Evolutionary conservation across 2,888 invertebrate species (phyloP).

Genomic region (Anodontia alba): DNA sequence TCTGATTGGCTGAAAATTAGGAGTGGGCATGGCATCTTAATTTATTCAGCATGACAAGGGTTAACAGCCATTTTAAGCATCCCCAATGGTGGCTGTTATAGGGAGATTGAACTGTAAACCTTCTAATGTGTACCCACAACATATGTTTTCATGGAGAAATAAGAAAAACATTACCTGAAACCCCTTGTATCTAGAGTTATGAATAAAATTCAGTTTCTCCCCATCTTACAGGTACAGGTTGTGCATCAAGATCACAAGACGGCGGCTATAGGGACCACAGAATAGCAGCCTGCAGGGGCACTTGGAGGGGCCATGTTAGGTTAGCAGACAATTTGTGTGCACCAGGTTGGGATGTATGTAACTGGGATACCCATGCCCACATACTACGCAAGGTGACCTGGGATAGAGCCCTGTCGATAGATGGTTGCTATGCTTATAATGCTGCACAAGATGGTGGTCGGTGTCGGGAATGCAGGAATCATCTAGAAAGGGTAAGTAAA

Average conservation of each 20-base stretch:
- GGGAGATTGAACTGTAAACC: too few species aligned
- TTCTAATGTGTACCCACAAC: too few species aligned
- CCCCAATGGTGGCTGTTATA: too few species aligned
- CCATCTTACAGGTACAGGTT: conserved; percentile 70
- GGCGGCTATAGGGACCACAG: conserved; percentile 60
- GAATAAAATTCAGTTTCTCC: too few species aligned
- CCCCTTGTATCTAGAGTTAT: too few species aligned
- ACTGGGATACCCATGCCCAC: conserved; percentile 66
- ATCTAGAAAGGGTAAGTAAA: conserved; percentile 73
- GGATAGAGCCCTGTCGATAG: conserved; percentile 74
- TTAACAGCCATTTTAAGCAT: too few species aligned
- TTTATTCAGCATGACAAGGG: too few species aligned
- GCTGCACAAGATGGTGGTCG: conserved; percentile 82
- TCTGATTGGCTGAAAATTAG: too few species aligned
- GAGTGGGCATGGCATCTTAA: too few species aligned
- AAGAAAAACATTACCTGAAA: too few species aligned
- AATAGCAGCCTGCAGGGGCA: conserved; percentile 78
- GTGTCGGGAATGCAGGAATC: conserved; percentile 77
- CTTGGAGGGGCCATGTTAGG: conserved; percentile 80
- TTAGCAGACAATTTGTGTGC: conserved; percentile 76
- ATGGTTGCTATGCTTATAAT: conserved; percentile 81
- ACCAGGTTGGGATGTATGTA: conserved; percentile 80
- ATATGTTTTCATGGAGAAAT: too few species aligned
- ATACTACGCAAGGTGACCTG: conserved; percentile 76
- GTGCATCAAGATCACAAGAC: conserved; percentile 73